phyloP scores from a whole-genome alignment of 1,140 invertebrate genomes.

The Eufriesea mexicana region DNA sequence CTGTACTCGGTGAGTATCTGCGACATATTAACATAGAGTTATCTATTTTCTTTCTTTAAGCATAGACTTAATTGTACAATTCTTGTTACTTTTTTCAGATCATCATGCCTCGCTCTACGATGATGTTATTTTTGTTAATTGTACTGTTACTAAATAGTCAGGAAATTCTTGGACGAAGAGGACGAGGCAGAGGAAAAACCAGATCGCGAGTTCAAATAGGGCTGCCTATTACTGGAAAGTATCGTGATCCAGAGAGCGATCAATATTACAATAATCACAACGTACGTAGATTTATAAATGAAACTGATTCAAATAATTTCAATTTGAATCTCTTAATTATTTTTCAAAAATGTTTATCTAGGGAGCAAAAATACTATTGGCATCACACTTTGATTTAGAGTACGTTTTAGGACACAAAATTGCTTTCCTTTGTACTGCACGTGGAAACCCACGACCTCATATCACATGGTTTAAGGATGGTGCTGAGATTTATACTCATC shows the following conservation, averaged over 20 bases:
- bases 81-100: slow-evolving; percentile 61
- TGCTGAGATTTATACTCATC: slow-evolving; percentile 93
- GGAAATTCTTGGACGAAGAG: slow-evolving; percentile 82
- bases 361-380: slow-evolving; percentile 95
- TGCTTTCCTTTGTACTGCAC: slow-evolving; percentile 93
- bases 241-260: slow-evolving; percentile 92
- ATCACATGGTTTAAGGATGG: slow-evolving; percentile 97
- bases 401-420: slow-evolving; percentile 96
- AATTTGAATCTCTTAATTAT: not conserved
- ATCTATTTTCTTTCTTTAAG: not conserved
- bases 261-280: slow-evolving; percentile 94
- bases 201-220: slow-evolving; percentile 92
- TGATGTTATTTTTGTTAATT: slow-evolving; percentile 74
- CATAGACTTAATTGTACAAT: not conserved
- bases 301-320: not conserved
- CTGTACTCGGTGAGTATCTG: slow-evolving; percentile 61
- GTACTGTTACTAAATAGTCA: slow-evolving; percentile 75
- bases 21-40: not conserved
- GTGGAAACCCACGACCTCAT: slow-evolving; percentile 91
- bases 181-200: slow-evolving; percentile 85
- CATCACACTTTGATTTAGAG: slow-evolving; percentile 96
- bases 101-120: slow-evolving; percentile 75
- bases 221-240: slow-evolving; percentile 92
- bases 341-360: slow-evolving; percentile 72
- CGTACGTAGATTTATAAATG: slow-evolving; percentile 83